These are phyloP conservation scores for Danio aesculapii DNA, from an alignment of 2,797 vertebrate genomes.

Conservation along the genomic window DNA sequence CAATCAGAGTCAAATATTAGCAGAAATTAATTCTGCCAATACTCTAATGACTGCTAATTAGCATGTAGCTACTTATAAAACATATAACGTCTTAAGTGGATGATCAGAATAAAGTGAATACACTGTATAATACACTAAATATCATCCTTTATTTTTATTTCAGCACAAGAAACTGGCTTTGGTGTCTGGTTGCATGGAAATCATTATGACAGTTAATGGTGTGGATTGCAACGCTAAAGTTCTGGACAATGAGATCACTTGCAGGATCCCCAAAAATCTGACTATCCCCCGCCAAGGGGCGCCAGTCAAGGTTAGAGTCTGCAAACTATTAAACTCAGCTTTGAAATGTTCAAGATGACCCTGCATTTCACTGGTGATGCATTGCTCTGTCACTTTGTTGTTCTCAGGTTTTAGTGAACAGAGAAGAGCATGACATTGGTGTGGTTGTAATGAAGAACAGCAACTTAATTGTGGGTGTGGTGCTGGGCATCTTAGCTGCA, in stretches of 20 bases:
- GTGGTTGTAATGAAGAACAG: conserved; percentile 72
- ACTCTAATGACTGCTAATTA: too few species aligned
- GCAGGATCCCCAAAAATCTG: conserved; percentile 85
- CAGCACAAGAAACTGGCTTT: conserved; percentile 88
- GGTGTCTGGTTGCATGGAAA: conserved; percentile 86
- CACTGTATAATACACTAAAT: neutral
- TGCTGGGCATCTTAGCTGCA: conserved; percentile 80
- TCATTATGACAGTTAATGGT: conserved; percentile 87
- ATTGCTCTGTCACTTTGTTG: neutral
- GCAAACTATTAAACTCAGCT: neutral
- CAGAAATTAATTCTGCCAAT: too few species aligned
- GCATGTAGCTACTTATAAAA: too few species aligned
- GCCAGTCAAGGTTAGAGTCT: conserved; percentile 77
- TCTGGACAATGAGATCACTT: conserved; percentile 89
- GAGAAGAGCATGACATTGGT: conserved; percentile 74
- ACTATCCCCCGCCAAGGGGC: conserved; percentile 78
- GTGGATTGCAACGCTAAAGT: conserved; percentile 85
- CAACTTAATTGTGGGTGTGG: conserved; percentile 68
- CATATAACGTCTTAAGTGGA: too few species aligned
- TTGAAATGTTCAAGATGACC: neutral
- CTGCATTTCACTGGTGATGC: neutral
- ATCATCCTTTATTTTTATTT: neutral
- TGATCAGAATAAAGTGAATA: neutral
- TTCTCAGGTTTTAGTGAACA: conserved; percentile 85
- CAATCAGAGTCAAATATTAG: too few species aligned